Percentiles rank a stretch among this genome's conserved stretches.
Conservation (phyloP, 2,888 invertebrate species). For the Pollenia labialis region DNA sequence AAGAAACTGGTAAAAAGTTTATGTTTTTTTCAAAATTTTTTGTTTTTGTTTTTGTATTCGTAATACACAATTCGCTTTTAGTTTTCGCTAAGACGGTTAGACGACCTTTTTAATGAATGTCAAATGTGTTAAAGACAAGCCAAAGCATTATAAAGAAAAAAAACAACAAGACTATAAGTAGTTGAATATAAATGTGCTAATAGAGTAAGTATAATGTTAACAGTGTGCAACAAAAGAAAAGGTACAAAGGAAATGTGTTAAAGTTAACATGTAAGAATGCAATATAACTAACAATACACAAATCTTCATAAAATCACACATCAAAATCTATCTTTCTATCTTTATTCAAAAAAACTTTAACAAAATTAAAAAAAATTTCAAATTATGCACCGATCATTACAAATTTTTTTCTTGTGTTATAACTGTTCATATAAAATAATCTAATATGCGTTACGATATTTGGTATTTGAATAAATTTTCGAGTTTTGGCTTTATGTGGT, state of each 20-base stretch:
- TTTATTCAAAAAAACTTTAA: too few relatives aligned
- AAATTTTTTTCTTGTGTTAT: too few relatives aligned
- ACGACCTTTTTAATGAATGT: constrained; percentile 72
- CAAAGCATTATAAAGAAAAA: constrained; percentile 24
- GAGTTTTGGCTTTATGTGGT: too few relatives aligned
- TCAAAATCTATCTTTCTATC: too few relatives aligned
- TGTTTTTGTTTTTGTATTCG: neutral
- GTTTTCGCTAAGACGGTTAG: constrained; percentile 57
- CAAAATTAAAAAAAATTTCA: too few relatives aligned
- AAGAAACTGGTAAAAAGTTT: constrained; percentile 15
- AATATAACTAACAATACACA: too few relatives aligned
- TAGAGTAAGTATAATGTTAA: neutral
- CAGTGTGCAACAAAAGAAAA: neutral
- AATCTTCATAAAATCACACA: too few relatives aligned
- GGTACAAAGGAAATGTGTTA: neutral
- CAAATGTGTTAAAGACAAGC: constrained; percentile 66
- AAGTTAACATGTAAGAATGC: too few relatives aligned
- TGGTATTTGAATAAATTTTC: too few relatives aligned
- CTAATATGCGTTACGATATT: too few relatives aligned
- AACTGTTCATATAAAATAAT: too few relatives aligned
- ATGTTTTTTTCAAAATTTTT: neutral
- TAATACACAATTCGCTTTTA: constrained; percentile 19
- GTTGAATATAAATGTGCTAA: constrained; percentile 38
- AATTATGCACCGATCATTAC: too few relatives aligned
- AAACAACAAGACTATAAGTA: constrained; percentile 24